Conservation (phyloP, 2,797 vertebrate species). For the Sebastes trivittatus region DNA sequence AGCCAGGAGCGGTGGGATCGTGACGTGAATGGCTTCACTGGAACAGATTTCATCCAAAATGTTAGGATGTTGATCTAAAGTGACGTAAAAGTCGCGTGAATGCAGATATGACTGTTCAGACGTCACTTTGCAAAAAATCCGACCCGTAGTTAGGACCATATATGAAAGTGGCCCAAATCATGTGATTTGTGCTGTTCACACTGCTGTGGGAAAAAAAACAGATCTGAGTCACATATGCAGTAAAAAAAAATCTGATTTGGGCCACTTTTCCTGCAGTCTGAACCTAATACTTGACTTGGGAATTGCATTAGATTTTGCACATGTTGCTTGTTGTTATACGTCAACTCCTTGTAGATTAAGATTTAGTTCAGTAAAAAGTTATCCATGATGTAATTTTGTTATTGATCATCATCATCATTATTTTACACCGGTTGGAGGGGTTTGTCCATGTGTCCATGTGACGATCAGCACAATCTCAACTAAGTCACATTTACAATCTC, state of each 20-base stretch:
- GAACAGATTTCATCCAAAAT: neutral
- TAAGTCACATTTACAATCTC: neutral
- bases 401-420: neutral
- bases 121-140: too few relatives aligned
- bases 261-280: too few relatives aligned
- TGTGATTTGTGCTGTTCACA: neutral
- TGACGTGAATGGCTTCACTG: neutral
- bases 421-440: too few relatives aligned
- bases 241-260: neutral
- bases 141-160: too few relatives aligned
- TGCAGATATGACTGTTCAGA: too few relatives aligned
- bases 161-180: too few relatives aligned
- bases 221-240: rapidly evolving
- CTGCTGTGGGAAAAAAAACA: neutral
- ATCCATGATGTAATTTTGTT: neutral
- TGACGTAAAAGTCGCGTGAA: neutral
- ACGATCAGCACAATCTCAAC: neutral
- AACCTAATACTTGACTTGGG: too few relatives aligned
- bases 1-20: neutral
- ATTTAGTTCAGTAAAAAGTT: neutral
- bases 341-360: neutral
- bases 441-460: neutral
- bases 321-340: neutral
- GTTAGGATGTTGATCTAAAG: neutral
- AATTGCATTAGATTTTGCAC: neutral